Percentiles rank a stretch among this genome's conserved stretches.
These are phyloP conservation scores for Dascyllus trimaculatus DNA, from an alignment of 2,113 vertebrate genomes.

Conservation along the genomic window DNA sequence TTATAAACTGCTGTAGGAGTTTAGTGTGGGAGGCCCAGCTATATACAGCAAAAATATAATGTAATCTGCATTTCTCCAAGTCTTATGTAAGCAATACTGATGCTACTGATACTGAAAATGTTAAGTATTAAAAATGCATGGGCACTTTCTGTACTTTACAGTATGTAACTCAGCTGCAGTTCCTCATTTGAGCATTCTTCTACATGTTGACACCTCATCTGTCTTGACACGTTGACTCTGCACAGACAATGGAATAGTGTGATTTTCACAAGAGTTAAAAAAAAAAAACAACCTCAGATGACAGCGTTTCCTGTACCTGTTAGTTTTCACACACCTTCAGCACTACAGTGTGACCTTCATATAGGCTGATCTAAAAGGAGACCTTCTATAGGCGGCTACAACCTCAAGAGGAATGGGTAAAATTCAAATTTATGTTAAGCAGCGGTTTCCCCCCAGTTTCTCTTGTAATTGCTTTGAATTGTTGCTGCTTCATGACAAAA, in stretches of 20 bases:
- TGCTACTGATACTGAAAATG: too few species aligned
- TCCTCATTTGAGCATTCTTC: too few species aligned
- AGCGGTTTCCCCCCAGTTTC: not conserved
- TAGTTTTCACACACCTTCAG: not conserved
- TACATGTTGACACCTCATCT: too few species aligned
- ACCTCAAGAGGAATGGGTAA: not conserved
- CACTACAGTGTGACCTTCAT: constrained; percentile 3
- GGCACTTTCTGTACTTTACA: too few species aligned
- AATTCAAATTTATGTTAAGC: not conserved
- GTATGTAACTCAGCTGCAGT: too few species aligned
- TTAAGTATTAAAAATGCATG: too few species aligned
- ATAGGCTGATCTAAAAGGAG: not conserved
- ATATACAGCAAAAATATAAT: too few species aligned
- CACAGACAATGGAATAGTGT: not conserved
- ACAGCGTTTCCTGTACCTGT: not conserved
- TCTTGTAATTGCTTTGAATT: not conserved
- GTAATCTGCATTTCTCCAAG: too few species aligned
- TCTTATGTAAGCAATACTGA: too few species aligned
- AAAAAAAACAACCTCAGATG: not conserved
- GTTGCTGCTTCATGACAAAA: not conserved
- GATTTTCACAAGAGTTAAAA: not conserved
- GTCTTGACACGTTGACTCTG: too few species aligned
- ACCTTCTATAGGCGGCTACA: not conserved
- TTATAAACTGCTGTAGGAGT: too few species aligned
- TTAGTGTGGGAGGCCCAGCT: too few species aligned